These are phyloP conservation scores for Taenioides sp. DNA, from an alignment of 2,797 vertebrate species.

Conservation along the genomic window DNA sequence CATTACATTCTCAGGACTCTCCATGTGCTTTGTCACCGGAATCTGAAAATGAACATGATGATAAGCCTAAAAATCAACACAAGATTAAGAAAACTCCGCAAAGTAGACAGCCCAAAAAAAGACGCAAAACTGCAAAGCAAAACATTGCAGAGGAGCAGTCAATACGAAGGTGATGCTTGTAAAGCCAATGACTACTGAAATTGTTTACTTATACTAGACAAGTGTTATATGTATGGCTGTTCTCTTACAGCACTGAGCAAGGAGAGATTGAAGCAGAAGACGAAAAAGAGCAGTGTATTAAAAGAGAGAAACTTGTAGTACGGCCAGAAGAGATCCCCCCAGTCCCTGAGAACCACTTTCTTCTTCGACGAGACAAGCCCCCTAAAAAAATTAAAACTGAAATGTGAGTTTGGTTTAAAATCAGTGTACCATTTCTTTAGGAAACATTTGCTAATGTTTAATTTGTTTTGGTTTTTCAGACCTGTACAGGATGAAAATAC, in stretches of 20 bases:
- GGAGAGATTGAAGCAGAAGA: conserved; percentile 74
- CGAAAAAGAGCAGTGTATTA: conserved; percentile 77
- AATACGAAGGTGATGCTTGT: conserved; percentile 74
- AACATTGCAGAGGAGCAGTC: conserved; percentile 62
- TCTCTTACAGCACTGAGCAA: conserved; percentile 71
- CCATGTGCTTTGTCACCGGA: conserved; percentile 76
- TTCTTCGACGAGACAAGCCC: conserved; percentile 89
- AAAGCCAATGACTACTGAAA: not conserved
- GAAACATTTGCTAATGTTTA: not conserved
- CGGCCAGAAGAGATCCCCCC: conserved; percentile 96
- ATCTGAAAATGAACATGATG: conserved; percentile 82
- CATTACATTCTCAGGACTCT: conserved; percentile 80
- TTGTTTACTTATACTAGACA: not conserved
- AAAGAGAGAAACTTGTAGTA: conserved; percentile 92
- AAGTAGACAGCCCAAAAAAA: conserved; percentile 82
- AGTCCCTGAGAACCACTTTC: conserved; percentile 95
- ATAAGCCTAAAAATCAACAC: conserved; percentile 54
- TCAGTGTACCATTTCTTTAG: too few relatives aligned
- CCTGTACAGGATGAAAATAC: conserved; percentile 76
- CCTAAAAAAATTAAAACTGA: conserved; percentile 78
- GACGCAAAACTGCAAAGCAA: conserved; percentile 74
- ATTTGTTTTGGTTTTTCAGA: conserved; percentile 66
- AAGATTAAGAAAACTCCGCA: conserved; percentile 82
- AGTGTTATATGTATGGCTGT: conserved; percentile 4
- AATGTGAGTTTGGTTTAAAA: conserved; percentile 73